Percentiles rank a stretch among this genome's conserved stretches.
These are phyloP conservation scores for Drosophila cardini DNA, from an alignment of 1,140 invertebrate species.

Conservation along the genomic window DNA sequence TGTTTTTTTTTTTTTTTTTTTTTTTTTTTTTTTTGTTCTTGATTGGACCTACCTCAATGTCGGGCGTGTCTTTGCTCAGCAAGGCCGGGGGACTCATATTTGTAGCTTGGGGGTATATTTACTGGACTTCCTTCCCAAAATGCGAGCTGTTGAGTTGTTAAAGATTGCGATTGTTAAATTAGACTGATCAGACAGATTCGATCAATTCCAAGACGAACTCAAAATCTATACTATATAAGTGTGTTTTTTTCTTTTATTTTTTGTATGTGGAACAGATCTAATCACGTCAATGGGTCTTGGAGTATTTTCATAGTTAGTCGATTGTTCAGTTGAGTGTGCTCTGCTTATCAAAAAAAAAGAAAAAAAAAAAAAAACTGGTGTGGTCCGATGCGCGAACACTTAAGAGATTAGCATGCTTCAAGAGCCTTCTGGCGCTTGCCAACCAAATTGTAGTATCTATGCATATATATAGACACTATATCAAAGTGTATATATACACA, in stretches of 20 bases:
- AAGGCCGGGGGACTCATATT: constrained; percentile 84
- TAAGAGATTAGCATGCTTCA: constrained; percentile 24
- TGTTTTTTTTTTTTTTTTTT: background rate
- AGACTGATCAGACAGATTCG: background rate
- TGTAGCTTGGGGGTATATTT: constrained; percentile 6
- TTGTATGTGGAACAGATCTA: constrained; percentile 25
- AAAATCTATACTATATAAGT: constrained; percentile 6
- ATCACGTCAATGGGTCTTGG: constrained; percentile 28
- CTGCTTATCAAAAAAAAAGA: constrained; percentile 23
- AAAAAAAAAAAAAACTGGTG: constrained; percentile 6
- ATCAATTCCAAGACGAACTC: background rate
- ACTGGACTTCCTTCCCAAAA: constrained; percentile 16
- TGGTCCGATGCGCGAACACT: constrained; percentile 51
- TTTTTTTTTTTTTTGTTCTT: no score
- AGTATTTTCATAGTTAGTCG: constrained; percentile 1
- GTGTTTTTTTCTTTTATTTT: background rate
- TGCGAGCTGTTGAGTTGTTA: constrained; percentile 5
- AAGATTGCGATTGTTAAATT: constrained; percentile 2
- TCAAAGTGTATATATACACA: constrained; percentile 13
- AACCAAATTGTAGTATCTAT: constrained; percentile 61
- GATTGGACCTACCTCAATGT: constrained; percentile 88
- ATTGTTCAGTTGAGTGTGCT: background rate
- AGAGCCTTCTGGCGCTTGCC: constrained; percentile 25
- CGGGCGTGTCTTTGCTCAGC: constrained; percentile 88
- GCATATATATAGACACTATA: constrained; percentile 42